Evolutionary conservation across 2,888 invertebrate genomes (phyloP).

Genomic region (Parascotia fuliginaria): DNA sequence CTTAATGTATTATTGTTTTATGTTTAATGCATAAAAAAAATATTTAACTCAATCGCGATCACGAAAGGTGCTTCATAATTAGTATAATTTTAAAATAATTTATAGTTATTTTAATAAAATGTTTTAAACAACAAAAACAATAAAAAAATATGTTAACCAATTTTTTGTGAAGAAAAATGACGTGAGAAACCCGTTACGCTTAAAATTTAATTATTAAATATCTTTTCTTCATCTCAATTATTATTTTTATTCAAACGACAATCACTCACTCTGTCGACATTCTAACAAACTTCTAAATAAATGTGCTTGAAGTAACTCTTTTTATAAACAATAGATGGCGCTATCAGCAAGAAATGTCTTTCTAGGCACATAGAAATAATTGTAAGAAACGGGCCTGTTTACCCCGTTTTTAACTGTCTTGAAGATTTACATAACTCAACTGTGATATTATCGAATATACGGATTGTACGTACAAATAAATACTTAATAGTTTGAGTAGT

Average conservation of each 20-base stretch:
- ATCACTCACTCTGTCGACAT: slow-evolving; percentile 23
- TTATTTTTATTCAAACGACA: background rate
- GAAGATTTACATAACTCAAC: slow-evolving; percentile 26
- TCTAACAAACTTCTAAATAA: slow-evolving; percentile 19
- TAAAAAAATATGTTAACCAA: no score
- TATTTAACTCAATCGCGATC: no score
- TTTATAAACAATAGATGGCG: slow-evolving; percentile 37
- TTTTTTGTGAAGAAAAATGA: no score
- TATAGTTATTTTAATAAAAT: no score
- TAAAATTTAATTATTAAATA: no score
- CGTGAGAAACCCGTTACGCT: no score
- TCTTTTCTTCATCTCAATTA: background rate
- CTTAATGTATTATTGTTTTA: no score
- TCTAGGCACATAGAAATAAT: slow-evolving; percentile 9
- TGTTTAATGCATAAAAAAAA: no score
- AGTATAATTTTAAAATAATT: no score
- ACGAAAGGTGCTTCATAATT: no score
- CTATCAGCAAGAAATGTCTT: slow-evolving; percentile 10
- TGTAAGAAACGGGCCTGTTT: slow-evolving; percentile 26
- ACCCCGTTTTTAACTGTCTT: slow-evolving; percentile 6
- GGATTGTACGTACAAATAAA: slow-evolving; percentile 30
- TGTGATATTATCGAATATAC: slow-evolving; percentile 35
- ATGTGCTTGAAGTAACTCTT: slow-evolving; percentile 16
- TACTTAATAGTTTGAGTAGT: background rate
- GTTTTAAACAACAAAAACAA: no score